Evolutionary conservation across 2,888 invertebrate species (phyloP).

Genomic region (Lacanobia oleracea): DNA sequence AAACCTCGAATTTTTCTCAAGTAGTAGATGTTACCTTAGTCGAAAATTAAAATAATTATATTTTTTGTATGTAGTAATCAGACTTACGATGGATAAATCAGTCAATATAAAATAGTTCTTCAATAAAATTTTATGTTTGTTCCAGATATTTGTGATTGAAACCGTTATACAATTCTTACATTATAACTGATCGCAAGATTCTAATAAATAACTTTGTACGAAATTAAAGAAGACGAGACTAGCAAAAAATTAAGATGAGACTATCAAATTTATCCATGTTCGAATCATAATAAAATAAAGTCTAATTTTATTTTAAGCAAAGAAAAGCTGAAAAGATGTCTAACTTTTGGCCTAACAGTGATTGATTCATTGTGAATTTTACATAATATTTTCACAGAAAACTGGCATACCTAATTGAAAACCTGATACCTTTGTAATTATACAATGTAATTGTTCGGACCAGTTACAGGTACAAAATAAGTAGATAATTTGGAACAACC

Average conservation of each 20-base stretch:
- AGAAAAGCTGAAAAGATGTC: neutral
- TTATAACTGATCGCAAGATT: neutral
- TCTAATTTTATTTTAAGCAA: neutral
- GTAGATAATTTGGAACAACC: neutral
- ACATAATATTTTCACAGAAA: neutral
- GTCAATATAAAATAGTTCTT: slow-evolving; percentile 30
- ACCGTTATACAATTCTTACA: slow-evolving; percentile 20
- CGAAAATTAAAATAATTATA: neutral
- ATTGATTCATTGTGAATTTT: neutral
- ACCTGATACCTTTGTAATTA: neutral
- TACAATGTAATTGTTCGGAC: neutral
- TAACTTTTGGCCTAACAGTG: neutral
- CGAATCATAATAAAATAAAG: neutral
- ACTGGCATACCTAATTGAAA: neutral
- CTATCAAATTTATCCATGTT: too few species aligned
- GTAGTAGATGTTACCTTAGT: neutral
- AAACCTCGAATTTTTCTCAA: too few species aligned
- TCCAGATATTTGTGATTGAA: slow-evolving; percentile 40
- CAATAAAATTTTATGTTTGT: slow-evolving; percentile 38
- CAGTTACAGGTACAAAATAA: neutral
- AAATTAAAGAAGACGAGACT: neutral
- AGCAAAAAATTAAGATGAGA: neutral
- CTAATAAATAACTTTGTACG: slow-evolving; percentile 1
- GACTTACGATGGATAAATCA: slow-evolving; percentile 28
- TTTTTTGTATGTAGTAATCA: slow-evolving; percentile 3